Percentiles rank a stretch among this genome's conserved stretches.
phyloP scores from a whole-genome alignment of 2,797 vertebrate species.

The Channa striata region DNA sequence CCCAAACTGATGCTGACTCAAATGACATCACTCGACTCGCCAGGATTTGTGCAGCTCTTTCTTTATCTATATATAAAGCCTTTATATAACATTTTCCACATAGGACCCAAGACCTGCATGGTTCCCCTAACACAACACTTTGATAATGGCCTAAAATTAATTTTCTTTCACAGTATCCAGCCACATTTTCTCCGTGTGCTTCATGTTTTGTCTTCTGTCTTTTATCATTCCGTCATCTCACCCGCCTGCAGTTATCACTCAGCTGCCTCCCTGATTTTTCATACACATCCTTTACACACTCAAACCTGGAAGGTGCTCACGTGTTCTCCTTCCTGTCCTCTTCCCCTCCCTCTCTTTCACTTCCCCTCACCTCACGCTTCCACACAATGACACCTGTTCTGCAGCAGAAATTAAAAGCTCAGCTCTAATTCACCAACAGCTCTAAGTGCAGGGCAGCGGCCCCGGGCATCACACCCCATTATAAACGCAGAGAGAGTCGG shows the following conservation, averaged over 20 bases:
- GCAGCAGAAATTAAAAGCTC: slow-evolving; percentile 36
- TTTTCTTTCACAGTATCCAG: neutral
- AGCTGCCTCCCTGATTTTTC: neutral
- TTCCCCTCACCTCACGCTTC: neutral
- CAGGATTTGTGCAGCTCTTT: no score
- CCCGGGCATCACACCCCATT: slow-evolving; percentile 45
- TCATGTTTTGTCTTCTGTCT: neutral
- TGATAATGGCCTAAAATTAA: neutral
- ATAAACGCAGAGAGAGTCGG: slow-evolving; percentile 27
- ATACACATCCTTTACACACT: neutral
- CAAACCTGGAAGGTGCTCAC: neutral
- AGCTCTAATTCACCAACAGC: slow-evolving; percentile 40
- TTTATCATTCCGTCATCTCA: slow-evolving; percentile 23
- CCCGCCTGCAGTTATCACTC: slow-evolving; percentile 34
- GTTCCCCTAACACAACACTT: no score
- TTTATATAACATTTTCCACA: no score
- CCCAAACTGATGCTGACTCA: no score
- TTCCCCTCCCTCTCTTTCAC: neutral
- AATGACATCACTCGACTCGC: no score
- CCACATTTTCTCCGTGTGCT: neutral
- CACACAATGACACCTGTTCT: slow-evolving; percentile 20
- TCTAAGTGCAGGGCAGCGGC: slow-evolving; percentile 38
- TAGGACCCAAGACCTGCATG: no score
- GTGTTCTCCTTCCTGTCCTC: neutral
- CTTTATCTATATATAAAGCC: no score